Evolutionary conservation across 2,888 invertebrate genomes (phyloP).

Genomic region (Rhodophaea formosa): DNA sequence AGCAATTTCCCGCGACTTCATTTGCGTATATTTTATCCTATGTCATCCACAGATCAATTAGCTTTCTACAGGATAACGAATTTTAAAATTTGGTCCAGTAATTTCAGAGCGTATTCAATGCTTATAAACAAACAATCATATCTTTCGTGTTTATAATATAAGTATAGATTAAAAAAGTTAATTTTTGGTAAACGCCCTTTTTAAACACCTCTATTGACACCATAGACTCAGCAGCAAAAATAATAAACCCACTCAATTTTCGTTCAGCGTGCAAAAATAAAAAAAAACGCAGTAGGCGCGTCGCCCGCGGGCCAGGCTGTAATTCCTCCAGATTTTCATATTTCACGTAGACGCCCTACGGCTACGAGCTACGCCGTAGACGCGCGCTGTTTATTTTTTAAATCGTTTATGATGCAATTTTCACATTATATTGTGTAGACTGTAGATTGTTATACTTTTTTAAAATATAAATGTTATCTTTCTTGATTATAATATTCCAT

Average conservation of each 20-base stretch:
- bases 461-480: neutral
- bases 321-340: constrained; percentile 76
- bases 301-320: constrained; percentile 64
- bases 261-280: constrained; percentile 77
- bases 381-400: constrained; percentile 21
- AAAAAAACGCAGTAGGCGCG: constrained; percentile 75
- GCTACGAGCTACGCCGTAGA: constrained; percentile 57
- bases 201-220: too few relatives aligned
- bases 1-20: too few relatives aligned
- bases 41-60: too few relatives aligned
- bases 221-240: neutral
- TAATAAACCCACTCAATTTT: constrained; percentile 46
- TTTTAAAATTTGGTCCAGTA: too few relatives aligned
- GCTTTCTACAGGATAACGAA: too few relatives aligned
- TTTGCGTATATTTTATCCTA: too few relatives aligned
- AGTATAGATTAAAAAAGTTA: too few relatives aligned
- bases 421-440: neutral
- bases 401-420: constrained; percentile 11
- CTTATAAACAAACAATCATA: too few relatives aligned
- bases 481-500: too few relatives aligned
- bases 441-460: neutral
- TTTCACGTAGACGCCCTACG: constrained; percentile 65
- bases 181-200: too few relatives aligned
- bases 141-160: too few relatives aligned
- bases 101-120: too few relatives aligned